Base-by-base conservation (phyloP, 2,888 invertebrate genomes). In the Cerastis rubricosa region DNA sequence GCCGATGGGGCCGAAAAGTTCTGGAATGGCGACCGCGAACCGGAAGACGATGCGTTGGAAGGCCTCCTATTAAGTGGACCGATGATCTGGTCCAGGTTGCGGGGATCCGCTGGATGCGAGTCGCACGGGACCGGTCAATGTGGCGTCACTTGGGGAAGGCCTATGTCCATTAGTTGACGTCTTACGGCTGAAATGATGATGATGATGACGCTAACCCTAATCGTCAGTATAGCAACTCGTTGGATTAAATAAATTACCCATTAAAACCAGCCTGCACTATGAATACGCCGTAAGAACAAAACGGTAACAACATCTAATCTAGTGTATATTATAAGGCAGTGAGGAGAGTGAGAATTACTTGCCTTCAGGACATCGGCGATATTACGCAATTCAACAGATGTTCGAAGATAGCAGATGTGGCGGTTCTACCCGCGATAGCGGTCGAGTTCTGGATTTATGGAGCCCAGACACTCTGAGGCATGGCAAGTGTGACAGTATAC, bases 261-360 rank as follows among this genome's bases (percentile, higher is more conserved):
- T 67, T 40, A 69, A 35, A 49, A 40, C 8, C 29, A 74, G 68
- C 29, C 66, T 6, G 4, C 29, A 81, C 91, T 94, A 92, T 92
- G 89, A 90, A 92, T 92, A 92, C 61, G 82, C 75, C 77, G 88
- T 89, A 89, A 87, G 89, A 89, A 92, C 92, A 90, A 90, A 90
- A 89, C 89, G 88, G 91, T 89, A 90, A 89, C 85, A 89, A 81
- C 88, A 89, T 91, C 92, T 92, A 91, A 93, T 93, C 89, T 91
- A 87, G 85, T 87, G 88, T 92, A 89, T 91, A 92, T 91, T 92
- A 93, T 90, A 91, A 88, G 89, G 85, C 87, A 80, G 82, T 85
- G 91, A 92, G 92, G 89, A 92, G 92, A 95, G 95, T 95, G 95
- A 93, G 94, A 95, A 95, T 92, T 93, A 94, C 90, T n/a, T 91